phyloP scores from a whole-genome alignment of 2,113 vertebrate species.

The Ictalurus furcatus region DNA sequence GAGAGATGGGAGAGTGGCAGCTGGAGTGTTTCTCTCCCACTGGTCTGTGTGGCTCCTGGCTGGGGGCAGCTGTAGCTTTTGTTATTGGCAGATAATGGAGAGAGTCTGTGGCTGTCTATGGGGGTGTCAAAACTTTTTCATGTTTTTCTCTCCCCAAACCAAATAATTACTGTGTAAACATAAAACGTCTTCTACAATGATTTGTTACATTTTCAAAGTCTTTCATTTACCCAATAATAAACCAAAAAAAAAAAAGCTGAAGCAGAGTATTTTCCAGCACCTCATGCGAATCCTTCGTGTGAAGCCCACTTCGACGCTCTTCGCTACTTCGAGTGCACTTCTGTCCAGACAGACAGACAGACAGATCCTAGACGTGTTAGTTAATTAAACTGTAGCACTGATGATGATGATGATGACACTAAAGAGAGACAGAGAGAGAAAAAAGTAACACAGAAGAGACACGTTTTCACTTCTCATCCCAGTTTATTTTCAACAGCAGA shows the following conservation, averaged over 20 bases:
- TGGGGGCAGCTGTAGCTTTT: slow-evolving; percentile 50
- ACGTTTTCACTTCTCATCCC: slow-evolving; percentile 46
- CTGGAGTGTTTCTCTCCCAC: slow-evolving; percentile 31
- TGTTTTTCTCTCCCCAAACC: background rate
- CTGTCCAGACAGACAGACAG: background rate
- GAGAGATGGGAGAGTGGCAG: slow-evolving; percentile 7
- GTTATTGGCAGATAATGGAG: slow-evolving; percentile 48
- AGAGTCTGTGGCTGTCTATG: background rate
- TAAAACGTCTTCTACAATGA: too few relatives aligned
- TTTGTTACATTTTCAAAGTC: too few relatives aligned
- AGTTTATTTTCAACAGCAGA: slow-evolving; percentile 66
- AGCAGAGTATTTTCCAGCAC: too few relatives aligned
- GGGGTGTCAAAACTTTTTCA: too few relatives aligned
- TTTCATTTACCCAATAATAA: too few relatives aligned
- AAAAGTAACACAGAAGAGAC: slow-evolving; percentile 44
- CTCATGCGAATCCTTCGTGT: background rate
- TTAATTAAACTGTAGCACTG: background rate
- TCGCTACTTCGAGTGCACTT: background rate
- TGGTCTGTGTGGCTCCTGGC: slow-evolving; percentile 29
- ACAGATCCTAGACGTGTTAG: background rate
- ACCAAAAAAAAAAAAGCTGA: background rate
- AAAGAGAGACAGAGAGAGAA: background rate
- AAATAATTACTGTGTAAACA: background rate
- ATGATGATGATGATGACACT: background rate
- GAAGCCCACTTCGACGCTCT: background rate